phyloP scores from a whole-genome alignment of 2,888 invertebrate genomes.

The Alsophila aescularia region DNA sequence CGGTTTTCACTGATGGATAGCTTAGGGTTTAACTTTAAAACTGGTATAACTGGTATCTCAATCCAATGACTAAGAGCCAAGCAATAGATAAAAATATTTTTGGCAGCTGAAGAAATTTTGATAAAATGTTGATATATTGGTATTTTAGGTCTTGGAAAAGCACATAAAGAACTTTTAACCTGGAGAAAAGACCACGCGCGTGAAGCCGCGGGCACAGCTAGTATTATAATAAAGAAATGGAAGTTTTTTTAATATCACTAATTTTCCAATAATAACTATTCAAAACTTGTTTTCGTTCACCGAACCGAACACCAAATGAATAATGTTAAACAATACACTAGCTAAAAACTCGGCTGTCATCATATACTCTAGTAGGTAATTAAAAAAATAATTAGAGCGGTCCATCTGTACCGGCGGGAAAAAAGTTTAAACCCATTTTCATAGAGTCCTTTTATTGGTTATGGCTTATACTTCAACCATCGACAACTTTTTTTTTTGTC shows the following conservation, averaged over 20 bases:
- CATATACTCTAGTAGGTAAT: slow-evolving; percentile 46
- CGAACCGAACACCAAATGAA: slow-evolving; percentile 19
- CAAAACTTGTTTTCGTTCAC: neutral
- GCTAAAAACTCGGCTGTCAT: slow-evolving; percentile 48
- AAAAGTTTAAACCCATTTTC: slow-evolving; percentile 32
- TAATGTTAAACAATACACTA: slow-evolving; percentile 39
- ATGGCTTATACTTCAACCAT: slow-evolving; percentile 44
- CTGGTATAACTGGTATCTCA: too few species aligned
- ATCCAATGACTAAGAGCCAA: too few species aligned
- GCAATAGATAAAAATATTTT: too few species aligned
- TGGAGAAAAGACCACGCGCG: too few species aligned
- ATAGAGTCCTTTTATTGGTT: slow-evolving; percentile 36
- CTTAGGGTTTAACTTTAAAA: too few species aligned
- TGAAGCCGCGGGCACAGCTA: too few species aligned
- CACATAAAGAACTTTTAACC: too few species aligned
- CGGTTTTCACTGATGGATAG: too few species aligned
- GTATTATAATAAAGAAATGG: too few species aligned
- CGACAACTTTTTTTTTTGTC: slow-evolving; percentile 49
- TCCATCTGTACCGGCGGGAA: slow-evolving; percentile 26
- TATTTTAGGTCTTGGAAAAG: too few species aligned
- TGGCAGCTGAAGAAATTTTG: too few species aligned
- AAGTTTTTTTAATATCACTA: neutral
- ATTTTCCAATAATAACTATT: neutral
- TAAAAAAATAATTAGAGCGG: slow-evolving; percentile 52
- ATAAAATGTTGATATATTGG: too few species aligned